These are phyloP conservation scores for Epizoanthus stellaris DNA, from an alignment of 92 coral and sea anemone species.

Conservation along the genomic window DNA sequence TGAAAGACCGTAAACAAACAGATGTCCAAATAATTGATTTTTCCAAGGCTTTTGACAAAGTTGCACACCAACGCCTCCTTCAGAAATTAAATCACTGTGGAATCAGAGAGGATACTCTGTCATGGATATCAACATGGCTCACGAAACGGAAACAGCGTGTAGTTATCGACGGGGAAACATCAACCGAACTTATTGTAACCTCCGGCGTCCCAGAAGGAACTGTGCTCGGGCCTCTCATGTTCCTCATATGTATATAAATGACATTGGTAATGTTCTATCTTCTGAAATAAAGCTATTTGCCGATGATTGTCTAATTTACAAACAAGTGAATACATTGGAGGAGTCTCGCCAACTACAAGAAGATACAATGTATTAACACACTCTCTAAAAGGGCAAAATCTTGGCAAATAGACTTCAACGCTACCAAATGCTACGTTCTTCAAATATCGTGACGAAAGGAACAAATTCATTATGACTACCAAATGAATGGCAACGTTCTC, in stretches of 20 bases:
- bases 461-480: background rate
- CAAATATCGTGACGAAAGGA: constrained; percentile 1
- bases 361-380: background rate
- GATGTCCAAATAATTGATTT: background rate
- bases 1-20: too few species aligned
- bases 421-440: background rate
- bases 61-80: too few species aligned
- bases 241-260: background rate
- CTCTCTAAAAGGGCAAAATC: background rate
- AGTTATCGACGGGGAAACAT: too few species aligned
- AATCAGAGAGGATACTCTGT: too few species aligned
- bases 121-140: too few species aligned
- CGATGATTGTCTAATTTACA: background rate
- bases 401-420: background rate
- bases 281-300: background rate
- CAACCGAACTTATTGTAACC: too few species aligned
- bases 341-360: background rate
- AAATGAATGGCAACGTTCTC: background rate
- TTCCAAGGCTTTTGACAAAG: too few species aligned
- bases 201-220: background rate
- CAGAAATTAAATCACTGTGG: too few species aligned
- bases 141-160: too few species aligned
- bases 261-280: background rate
- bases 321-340: background rate
- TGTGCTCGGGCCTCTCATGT: background rate